Conservation (phyloP, 2,113 vertebrate species). For the Ariopsis seemanni region DNA sequence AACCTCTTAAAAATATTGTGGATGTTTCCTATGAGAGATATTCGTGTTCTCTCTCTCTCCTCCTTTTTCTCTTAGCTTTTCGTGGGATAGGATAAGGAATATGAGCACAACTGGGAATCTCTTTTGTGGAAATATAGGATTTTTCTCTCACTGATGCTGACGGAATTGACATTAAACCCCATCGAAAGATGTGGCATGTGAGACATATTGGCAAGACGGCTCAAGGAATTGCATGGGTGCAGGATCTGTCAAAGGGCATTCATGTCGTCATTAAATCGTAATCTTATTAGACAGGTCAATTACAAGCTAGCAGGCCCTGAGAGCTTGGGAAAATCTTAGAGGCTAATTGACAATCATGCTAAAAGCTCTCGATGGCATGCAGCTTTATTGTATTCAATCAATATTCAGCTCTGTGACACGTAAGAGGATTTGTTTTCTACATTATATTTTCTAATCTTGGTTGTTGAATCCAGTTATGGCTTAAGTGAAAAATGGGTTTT, state of each 20-base stretch:
- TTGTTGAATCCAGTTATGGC: not conserved
- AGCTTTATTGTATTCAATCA: slow-evolving; percentile 34
- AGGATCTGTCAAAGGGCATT: slow-evolving; percentile 23
- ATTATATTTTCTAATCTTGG: slow-evolving; percentile 17
- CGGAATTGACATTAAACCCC: slow-evolving; percentile 56
- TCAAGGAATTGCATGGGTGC: slow-evolving; percentile 11
- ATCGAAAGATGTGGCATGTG: slow-evolving; percentile 16
- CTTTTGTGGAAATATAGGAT: slow-evolving; percentile 52
- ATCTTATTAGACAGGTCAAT: slow-evolving; percentile 47
- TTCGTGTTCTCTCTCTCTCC: not conserved
- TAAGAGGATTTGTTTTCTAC: slow-evolving; percentile 32
- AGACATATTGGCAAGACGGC: slow-evolving; percentile 31
- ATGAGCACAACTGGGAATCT: slow-evolving; percentile 50
- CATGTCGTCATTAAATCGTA: slow-evolving; percentile 42
- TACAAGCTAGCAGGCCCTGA: slow-evolving; percentile 27
- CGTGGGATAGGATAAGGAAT: slow-evolving; percentile 62
- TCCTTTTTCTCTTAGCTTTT: slow-evolving; percentile 48
- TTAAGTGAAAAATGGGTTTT: not conserved
- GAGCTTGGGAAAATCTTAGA: not conserved
- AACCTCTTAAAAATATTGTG: not conserved
- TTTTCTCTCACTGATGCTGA: slow-evolving; percentile 29
- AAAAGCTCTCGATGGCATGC: slow-evolving; percentile 28
- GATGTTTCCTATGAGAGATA: not conserved
- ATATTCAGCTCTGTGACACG: slow-evolving; percentile 26
- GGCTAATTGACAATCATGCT: slow-evolving; percentile 33